Base-by-base conservation (phyloP, 2,113 vertebrate genomes). In the Ciconia maguari region DNA sequence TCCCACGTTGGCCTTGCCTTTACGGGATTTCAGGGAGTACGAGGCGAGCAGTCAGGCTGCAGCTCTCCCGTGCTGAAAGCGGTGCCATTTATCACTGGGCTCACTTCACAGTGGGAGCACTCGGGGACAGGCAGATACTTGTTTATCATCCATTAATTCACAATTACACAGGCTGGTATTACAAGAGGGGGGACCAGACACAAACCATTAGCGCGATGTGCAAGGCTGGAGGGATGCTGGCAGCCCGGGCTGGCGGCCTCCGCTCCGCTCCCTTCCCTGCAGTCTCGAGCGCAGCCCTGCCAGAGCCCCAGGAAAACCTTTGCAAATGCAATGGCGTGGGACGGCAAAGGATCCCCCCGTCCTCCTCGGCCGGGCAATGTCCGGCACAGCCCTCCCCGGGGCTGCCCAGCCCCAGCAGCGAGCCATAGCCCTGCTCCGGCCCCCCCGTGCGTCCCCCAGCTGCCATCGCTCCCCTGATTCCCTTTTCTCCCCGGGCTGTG, bases 271-370 rank as follows among this genome's bases (percentile, higher is more conserved):
- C 48, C 22, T 11, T 32, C 44, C 11, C 17, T 0, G 0, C 49
- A 30, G 62, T 32, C 2, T 2, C 3, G 3, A 54, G 41, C 20
- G 2, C 34, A 61, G 58, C 51, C 22, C n/a, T 11, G 30, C 25
- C 62, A 24, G 38, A 15, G 16, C 41, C 41, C 30, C 25, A 12
- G 71, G n/a, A 62, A 42, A 70, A 36, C 11, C 64, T 57, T 3
- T 15, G 66, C 55, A 32, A 42, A 27, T 0, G 2, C 0, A 2
- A 17, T 1, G 4, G 57, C 27, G 30, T 1, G 3, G 65, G n/a
- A 32, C 0, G 4, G 69, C 1, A 2, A 60, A 18, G 36, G 29
- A 3, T 7, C 9, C 9, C n/a, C n/a, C 27, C 2, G 41, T 2
- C 5, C 17, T 19, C 51, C 44, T 13, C 0, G 0, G 24, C 34